These are phyloP conservation scores for Acestrorhynchus altus DNA, from an alignment of 2,797 vertebrate genomes.

Conservation along the genomic window DNA sequence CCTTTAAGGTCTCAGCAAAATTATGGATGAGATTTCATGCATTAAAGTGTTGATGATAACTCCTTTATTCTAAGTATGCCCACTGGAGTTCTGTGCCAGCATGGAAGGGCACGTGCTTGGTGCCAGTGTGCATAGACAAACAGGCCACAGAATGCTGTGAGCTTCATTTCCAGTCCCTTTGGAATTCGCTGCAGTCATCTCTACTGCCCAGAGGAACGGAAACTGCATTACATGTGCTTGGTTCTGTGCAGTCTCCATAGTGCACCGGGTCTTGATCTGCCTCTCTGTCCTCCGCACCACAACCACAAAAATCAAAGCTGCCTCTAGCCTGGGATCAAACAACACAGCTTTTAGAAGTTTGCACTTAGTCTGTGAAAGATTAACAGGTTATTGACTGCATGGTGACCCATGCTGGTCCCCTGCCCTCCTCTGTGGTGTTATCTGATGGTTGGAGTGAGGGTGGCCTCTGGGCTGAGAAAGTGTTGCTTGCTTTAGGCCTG, in stretches of 20 bases:
- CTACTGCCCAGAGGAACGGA: constrained; percentile 37
- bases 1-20: background rate
- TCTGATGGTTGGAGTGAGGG: constrained; percentile 58
- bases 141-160: constrained; percentile 45
- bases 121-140: constrained; percentile 53
- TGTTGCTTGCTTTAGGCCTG: constrained; percentile 62
- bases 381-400: constrained; percentile 65
- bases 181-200: constrained; percentile 48
- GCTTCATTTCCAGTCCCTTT: constrained; percentile 29
- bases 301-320: constrained; percentile 45
- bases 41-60: constrained; percentile 57
- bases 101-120: constrained; percentile 51
- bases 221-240: constrained; percentile 32
- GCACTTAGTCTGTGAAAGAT: constrained; percentile 63
- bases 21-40: constrained; percentile 62
- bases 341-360: constrained; percentile 56
- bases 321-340: constrained; percentile 55
- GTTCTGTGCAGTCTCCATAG: constrained; percentile 31
- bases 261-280: constrained; percentile 36
- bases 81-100: constrained; percentile 46
- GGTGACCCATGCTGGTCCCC: constrained; percentile 55
- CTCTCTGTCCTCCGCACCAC: constrained; percentile 24
- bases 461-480: constrained; percentile 63
- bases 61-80: constrained; percentile 46
- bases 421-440: constrained; percentile 54